A percentile compares a stretch with the other conserved stretches of the same genome.
Evolutionary conservation across 2,888 invertebrate genomes (phyloP).

Genomic region (Drosophila subquinaria): DNA sequence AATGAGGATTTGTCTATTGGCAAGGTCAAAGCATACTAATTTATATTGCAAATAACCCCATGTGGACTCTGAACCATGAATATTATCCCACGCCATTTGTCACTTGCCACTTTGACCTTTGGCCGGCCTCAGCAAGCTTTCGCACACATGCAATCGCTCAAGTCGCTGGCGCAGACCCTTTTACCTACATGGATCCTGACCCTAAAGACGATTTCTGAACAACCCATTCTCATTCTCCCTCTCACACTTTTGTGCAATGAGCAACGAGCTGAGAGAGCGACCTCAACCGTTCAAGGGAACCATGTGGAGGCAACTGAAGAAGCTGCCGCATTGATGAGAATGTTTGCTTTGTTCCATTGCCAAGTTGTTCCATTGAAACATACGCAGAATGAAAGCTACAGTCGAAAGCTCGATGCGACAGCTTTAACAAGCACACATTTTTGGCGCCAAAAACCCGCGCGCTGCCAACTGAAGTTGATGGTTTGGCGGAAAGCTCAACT

Average conservation of each 20-base stretch:
- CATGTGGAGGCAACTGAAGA: constrained; percentile 34
- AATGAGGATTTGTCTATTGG: constrained; percentile 4
- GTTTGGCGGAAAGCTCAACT: constrained; percentile 35
- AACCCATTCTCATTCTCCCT: neutral
- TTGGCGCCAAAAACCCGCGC: constrained; percentile 56
- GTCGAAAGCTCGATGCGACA: constrained; percentile 40
- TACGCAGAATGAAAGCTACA: constrained; percentile 28
- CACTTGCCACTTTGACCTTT: constrained; percentile 38
- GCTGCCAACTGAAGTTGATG: constrained; percentile 39
- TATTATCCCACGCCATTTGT: constrained; percentile 17
- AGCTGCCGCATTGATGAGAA: constrained; percentile 17
- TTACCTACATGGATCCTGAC: constrained; percentile 5
- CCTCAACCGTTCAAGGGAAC: constrained; percentile 13
- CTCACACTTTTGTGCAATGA: neutral
- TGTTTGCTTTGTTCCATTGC: constrained; percentile 40
- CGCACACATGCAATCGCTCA: constrained; percentile 25
- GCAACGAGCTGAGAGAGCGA: neutral
- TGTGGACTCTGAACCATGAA: constrained; percentile 9
- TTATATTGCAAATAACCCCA: constrained; percentile 30
- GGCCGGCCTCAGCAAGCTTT: neutral
- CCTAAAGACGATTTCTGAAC: constrained; percentile 3
- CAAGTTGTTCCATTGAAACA: constrained; percentile 34
- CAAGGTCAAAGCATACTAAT: constrained; percentile 19
- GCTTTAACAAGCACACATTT: constrained; percentile 37
- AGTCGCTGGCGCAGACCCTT: constrained; percentile 1